Percentiles rank a stretch among this genome's conserved stretches.
phyloP scores from a whole-genome alignment of 2,888 invertebrate species.

The Diploptera punctata region DNA sequence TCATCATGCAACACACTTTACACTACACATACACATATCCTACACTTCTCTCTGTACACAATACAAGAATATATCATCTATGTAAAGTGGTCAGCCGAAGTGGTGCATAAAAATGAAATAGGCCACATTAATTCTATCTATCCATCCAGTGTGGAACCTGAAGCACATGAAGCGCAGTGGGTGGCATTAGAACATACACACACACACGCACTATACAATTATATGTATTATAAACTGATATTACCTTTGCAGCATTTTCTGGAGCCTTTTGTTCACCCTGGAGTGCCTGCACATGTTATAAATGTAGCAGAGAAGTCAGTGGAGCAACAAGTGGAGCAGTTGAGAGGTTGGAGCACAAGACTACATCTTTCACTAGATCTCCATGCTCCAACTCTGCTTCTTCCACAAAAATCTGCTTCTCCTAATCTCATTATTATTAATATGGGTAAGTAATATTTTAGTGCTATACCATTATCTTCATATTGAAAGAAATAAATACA shows the following conservation, averaged over 20 bases:
- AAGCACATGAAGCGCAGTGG: too few species aligned
- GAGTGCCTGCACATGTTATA: constrained; percentile 42
- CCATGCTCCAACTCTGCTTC: constrained; percentile 74
- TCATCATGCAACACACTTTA: too few species aligned
- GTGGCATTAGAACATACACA: too few species aligned
- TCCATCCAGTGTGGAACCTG: too few species aligned
- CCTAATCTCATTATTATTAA: constrained; percentile 79
- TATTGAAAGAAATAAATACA: too few species aligned
- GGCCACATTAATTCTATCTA: too few species aligned
- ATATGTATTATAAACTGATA: background rate
- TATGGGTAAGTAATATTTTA: constrained; percentile 66
- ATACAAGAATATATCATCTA: too few species aligned
- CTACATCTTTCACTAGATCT: constrained; percentile 70
- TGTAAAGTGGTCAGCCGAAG: too few species aligned
- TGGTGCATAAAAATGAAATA: too few species aligned
- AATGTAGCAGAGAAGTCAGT: constrained; percentile 54
- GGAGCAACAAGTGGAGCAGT: constrained; percentile 51
- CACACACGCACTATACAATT: background rate
- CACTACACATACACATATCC: too few species aligned
- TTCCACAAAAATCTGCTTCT: constrained; percentile 81
- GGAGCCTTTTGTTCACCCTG: constrained; percentile 58
- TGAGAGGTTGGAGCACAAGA: constrained; percentile 60
- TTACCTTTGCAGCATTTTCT: constrained; percentile 59
- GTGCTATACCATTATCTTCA: too few species aligned
- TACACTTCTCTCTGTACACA: too few species aligned